A percentile compares a stretch with the other conserved stretches of the same genome.
Conservation (phyloP, 2,888 invertebrate species). For the Marronus borbonicus region DNA sequence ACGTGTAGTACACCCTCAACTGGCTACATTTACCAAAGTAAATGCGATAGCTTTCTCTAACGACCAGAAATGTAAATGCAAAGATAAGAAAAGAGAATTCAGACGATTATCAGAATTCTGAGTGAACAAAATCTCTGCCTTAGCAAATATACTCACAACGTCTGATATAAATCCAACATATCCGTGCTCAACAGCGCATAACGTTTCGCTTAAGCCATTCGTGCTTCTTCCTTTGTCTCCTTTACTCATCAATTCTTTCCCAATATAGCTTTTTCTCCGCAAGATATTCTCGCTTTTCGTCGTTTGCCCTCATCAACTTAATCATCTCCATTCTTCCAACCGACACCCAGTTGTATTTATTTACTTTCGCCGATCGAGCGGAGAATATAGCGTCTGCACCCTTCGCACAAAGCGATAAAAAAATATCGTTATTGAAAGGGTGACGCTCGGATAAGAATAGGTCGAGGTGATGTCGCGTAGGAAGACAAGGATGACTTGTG, state of each 20-base stretch:
- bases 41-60: too few relatives aligned
- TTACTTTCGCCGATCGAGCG: slow-evolving; percentile 3
- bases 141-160: neutral
- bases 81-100: neutral
- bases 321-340: neutral
- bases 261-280: neutral
- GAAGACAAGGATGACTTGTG: neutral
- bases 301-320: slow-evolving; percentile 9
- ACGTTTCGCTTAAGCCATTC: neutral
- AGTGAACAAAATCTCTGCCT: neutral
- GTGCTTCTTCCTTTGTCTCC: neutral
- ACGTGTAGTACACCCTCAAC: too few relatives aligned
- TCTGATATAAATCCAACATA: slow-evolving; percentile 19
- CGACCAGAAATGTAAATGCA: neutral
- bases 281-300: neutral
- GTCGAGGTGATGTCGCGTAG: neutral
- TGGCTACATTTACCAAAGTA: too few relatives aligned
- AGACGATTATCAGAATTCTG: neutral
- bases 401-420: neutral
- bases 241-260: slow-evolving; percentile 3
- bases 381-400: neutral
- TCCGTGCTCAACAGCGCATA: slow-evolving; percentile 8
- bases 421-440: neutral
- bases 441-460: neutral
- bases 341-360: slow-evolving; percentile 18